Evolutionary conservation across 2,797 vertebrate genomes (phyloP).

Genomic region (Delichon dasypus): DNA sequence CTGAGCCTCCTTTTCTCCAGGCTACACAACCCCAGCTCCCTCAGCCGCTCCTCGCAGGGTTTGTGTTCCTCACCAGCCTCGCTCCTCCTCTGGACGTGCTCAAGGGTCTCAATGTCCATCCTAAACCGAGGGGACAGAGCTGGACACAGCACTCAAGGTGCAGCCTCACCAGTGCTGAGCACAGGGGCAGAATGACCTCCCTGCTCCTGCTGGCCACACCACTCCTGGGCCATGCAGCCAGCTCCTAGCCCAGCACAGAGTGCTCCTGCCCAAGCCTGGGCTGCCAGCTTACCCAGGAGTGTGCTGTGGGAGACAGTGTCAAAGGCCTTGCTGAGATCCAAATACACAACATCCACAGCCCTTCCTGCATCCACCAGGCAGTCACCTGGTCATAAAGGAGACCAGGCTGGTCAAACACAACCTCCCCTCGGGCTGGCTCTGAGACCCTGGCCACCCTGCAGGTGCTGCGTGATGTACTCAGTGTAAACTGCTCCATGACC

Average conservation of each 20-base stretch:
- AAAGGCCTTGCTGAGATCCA: neutral
- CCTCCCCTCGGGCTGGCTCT: neutral
- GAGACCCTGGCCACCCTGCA: neutral
- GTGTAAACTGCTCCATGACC: neutral
- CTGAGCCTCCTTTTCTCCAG: too few species aligned
- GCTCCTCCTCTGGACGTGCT: too few species aligned
- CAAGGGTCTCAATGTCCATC: too few species aligned
- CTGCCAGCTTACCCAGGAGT: neutral
- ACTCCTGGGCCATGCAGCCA: neutral
- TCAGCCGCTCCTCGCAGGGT: too few species aligned
- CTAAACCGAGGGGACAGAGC: too few species aligned
- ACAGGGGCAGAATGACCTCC: too few species aligned
- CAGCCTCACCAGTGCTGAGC: too few species aligned
- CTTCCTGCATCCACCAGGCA: accelerated
- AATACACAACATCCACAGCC: neutral
- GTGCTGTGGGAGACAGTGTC: neutral
- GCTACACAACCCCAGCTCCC: too few species aligned
- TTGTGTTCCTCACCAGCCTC: too few species aligned
- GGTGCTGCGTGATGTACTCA: neutral
- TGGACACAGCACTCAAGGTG: too few species aligned
- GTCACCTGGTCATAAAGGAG: neutral
- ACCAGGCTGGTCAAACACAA: neutral
- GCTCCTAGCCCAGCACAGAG: neutral
- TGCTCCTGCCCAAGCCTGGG: neutral
- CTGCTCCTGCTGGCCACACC: neutral